These are phyloP conservation scores for Neodontobutis hainanensis DNA, from an alignment of 2,113 vertebrate genomes.

Conservation along the genomic window DNA sequence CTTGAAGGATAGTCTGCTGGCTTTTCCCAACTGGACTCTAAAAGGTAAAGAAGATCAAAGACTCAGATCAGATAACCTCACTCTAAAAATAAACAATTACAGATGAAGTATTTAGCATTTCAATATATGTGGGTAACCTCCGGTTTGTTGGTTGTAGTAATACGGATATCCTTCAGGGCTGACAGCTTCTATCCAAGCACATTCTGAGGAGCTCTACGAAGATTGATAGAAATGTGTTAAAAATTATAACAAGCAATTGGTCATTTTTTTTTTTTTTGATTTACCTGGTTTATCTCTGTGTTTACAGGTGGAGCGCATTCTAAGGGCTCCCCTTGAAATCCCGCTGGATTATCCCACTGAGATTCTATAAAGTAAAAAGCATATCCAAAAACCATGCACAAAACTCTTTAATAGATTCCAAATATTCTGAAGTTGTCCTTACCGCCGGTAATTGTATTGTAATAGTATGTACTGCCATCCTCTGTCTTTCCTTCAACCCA, in stretches of 20 bases:
- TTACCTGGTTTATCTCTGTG: conserved; percentile 43
- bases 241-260: no score
- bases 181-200: conserved; percentile 86
- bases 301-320: conserved; percentile 13
- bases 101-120: no score
- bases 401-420: not conserved
- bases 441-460: conserved; percentile 91
- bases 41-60: conserved; percentile 9
- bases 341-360: conserved; percentile 72
- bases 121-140: conserved; percentile 75
- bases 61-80: no score
- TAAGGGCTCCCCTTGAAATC: conserved; percentile 32
- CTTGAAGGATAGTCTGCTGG: conserved; percentile 74
- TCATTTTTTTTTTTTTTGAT: no score
- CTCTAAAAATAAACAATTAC: no score
- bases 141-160: conserved; percentile 91
- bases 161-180: conserved; percentile 90
- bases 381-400: not conserved
- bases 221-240: not conserved
- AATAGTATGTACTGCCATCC: conserved; percentile 88
- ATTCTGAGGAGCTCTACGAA: conserved; percentile 46
- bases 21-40: conserved; percentile 94
- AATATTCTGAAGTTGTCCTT: conserved; percentile 34
- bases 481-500: conserved; percentile 87
- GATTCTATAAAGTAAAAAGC: conserved; percentile 62